These are phyloP conservation scores for Trichosurus vulpecula DNA, from an alignment of 2,797 vertebrate genomes.

Conservation along the genomic window DNA sequence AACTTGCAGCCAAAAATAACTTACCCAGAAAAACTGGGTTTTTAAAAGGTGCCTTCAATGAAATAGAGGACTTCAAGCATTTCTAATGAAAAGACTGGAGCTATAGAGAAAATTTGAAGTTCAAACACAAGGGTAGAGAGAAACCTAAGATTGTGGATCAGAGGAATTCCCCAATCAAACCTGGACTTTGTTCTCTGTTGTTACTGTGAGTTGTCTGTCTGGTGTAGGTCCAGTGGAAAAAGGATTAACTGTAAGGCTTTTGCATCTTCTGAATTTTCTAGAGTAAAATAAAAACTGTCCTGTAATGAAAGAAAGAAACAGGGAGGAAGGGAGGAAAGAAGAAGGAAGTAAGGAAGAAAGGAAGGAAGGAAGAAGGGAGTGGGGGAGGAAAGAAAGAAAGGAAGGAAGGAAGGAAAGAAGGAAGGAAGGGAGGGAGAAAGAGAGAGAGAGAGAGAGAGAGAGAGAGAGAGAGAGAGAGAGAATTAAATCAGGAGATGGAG, in stretches of 20 bases:
- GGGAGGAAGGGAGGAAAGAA: not conserved
- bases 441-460: no score
- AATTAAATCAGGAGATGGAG: not conserved
- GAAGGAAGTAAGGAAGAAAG: no score
- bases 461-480: not conserved
- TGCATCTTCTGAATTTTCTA: not conserved
- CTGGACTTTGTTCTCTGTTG: not conserved
- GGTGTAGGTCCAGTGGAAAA: not conserved
- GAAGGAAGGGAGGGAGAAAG: not conserved
- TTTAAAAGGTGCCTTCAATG: not conserved
- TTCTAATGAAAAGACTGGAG: not conserved
- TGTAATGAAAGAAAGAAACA: not conserved
- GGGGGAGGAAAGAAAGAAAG: no score
- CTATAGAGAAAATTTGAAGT: not conserved
- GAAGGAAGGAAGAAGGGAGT: not conserved
- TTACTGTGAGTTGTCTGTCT: not conserved
- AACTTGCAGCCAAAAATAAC: not conserved
- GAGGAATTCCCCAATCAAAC: not conserved
- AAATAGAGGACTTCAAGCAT: not conserved
- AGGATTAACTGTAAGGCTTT: not conserved
- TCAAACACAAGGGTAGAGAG: not conserved
- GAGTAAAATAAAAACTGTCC: not conserved
- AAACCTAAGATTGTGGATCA: not conserved
- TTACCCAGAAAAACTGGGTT: not conserved
- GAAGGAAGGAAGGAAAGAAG: not conserved